Evolutionary conservation across 1,140 invertebrate genomes (phyloP), one percentile per base, ranked within the genome.

Genomic region (Penaeus indicus): DNA sequence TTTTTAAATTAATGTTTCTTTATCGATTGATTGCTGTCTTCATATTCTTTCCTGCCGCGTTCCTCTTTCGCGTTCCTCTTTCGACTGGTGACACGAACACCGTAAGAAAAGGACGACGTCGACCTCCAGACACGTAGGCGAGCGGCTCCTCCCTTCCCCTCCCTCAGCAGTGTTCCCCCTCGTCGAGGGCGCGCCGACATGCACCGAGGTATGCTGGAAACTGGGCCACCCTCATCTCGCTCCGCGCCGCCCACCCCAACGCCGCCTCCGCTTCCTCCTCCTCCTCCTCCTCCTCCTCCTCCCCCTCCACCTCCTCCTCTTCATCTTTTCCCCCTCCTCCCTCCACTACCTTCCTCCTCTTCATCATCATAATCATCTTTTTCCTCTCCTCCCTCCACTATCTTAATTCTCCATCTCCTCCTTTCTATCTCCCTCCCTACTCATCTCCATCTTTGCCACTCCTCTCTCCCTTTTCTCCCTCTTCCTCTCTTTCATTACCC

Each of bases 381-480:
- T 54, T 63, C 38, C 54, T 54, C 60, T 62, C 54, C 61, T 19
- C 64, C 80, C 32, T 62, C 64, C 67, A 25, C 67, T 75, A 21
- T 64, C 83, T 75, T 42, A 47, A 47, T 82, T n/a, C 63, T 16
- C 61, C 25, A 32, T 32, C 63, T 61, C 38, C 60, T 60, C 18
- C 80, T 78, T 38, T 78, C 77, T 27, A n/a, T 79, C 77, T 79
- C 77, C 42, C 79, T 81, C 79, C 62, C 79, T 81, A 42, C 62
- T 60, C 62, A 18, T 81, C 79, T 81, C 47, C 11, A 42, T 81
- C 79, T 62, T n/a, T 81, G 42, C 80, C n/a, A 19, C 2, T 38
- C n/a, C 69, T 3, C 69, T n/a, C n/a, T 3, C 69, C n/a, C n/a
- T 32, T 72, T 13, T 72, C n/a, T 8, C 3, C n/a, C 10, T 3